Conservation (phyloP, 64 coral and sea anemone species). For the Montipora cactus region DNA sequence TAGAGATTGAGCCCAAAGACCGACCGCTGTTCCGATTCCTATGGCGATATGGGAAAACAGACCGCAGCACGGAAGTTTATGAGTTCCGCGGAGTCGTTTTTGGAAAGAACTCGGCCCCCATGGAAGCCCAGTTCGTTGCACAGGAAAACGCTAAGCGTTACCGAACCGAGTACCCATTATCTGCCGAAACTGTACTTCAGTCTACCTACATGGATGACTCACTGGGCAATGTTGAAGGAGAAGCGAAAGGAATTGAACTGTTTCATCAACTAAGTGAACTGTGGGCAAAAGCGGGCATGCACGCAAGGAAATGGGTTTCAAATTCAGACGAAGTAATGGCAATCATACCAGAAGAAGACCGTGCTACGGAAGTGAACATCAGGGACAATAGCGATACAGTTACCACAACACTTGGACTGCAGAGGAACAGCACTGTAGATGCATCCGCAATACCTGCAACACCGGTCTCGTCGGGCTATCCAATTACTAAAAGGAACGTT, state of each 20-base stretch:
- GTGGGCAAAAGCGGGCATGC: conserved; percentile 37
- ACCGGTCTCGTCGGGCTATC: neutral
- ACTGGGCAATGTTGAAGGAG: conserved; percentile 59
- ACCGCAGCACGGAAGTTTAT: conserved; percentile 68
- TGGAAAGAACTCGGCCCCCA: conserved; percentile 73
- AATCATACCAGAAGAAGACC: neutral
- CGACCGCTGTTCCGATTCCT: conserved; percentile 64
- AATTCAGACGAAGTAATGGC: conserved; percentile 12
- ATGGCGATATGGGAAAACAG: conserved; percentile 36
- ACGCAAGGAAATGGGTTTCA: conserved; percentile 31
- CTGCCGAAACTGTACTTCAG: conserved; percentile 81
- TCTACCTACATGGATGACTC: conserved; percentile 80
- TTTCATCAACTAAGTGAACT: neutral
- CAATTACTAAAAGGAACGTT: conserved; percentile 38
- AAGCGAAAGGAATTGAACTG: conserved; percentile 34
- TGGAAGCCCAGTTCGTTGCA: conserved; percentile 64
- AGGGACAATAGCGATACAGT: neutral
- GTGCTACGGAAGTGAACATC: conserved; percentile 3
- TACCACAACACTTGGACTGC: neutral
- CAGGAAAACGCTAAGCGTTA: conserved; percentile 70
- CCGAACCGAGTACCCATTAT: conserved; percentile 63
- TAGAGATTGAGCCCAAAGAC: conserved; percentile 58
- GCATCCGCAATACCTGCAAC: neutral
- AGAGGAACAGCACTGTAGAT: neutral
- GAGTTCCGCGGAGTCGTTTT: conserved; percentile 81